Conservation (phyloP, 2,797 vertebrate species). For the Rhinogobio ventralis region DNA sequence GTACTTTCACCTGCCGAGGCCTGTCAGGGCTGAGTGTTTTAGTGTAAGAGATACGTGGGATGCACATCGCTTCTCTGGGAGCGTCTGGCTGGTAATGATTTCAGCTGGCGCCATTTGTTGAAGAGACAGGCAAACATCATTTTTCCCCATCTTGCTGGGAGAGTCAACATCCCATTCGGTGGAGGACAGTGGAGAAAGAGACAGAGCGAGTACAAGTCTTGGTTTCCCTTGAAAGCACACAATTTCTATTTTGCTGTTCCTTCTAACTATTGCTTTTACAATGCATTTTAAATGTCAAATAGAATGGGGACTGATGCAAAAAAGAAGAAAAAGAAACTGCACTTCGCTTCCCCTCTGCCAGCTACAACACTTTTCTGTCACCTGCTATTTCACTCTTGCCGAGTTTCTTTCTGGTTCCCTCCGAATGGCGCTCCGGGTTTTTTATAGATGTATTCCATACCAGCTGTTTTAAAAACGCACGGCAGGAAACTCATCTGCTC, state of each 20-base stretch:
- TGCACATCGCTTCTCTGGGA: conserved; percentile 31
- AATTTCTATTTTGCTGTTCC: conserved; percentile 28
- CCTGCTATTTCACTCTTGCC: conserved; percentile 15
- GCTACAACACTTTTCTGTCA: conserved; percentile 44
- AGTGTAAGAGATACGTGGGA: conserved; percentile 32
- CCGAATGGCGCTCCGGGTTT: conserved; percentile 24
- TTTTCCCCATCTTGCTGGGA: conserved; percentile 35
- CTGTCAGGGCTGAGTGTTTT: conserved; percentile 55
- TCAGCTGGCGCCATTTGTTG: conserved; percentile 50
- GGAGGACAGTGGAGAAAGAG: conserved; percentile 12
- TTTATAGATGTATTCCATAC: conserved; percentile 6
- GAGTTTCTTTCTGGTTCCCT: conserved; percentile 34
- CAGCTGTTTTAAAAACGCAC: conserved; percentile 36
- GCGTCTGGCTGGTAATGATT: conserved; percentile 57
- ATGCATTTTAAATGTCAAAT: conserved; percentile 17
- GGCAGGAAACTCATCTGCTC: conserved; percentile 15
- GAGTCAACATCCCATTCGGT: conserved; percentile 33
- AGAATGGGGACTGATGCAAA: not conserved
- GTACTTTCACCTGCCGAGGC: conserved; percentile 53
- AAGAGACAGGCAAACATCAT: conserved; percentile 45
- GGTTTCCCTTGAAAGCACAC: conserved; percentile 41
- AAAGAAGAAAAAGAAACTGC: not conserved
- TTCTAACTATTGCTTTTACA: not conserved
- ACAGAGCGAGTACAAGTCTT: not conserved
- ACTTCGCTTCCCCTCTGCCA: not conserved